Base-by-base conservation (phyloP, 2,888 invertebrate genomes). In the Coronaproctus castanopsis region DNA sequence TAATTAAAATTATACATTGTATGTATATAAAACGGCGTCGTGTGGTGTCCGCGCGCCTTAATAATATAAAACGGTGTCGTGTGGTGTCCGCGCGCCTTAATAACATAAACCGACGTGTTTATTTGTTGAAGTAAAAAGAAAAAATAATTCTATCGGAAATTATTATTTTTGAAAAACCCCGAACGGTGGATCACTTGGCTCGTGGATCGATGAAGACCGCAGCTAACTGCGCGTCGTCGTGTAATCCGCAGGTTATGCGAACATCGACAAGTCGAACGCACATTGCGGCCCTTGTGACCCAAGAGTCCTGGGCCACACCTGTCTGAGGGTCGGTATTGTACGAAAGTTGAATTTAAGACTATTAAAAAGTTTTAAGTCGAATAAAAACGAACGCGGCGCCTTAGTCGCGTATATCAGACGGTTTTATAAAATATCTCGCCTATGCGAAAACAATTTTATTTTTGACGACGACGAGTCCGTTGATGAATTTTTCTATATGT, bases 211-310 rank as follows among this genome's bases (percentile, higher is more conserved):
- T 77, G 77, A 77, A 77, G 75, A 76, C 75, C 76, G 77, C 76
- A 77, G 75, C 71, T 67, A 71, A 70, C 66, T 71, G 71, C 70
- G 71, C 68, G 69, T 70, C 67, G 67, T 69, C 68, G 70, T 73
- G 73, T 73, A 71, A 73, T 72, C 70, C 72, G 71, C 70, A 70
- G 69, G 65, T 49, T 50, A 75, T 76, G 74, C 74, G 74, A 80
- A 74, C 78, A 77, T 77, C 75, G 77, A 78, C 74, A 73, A 73
- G 77, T 78, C 72, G 77, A 78, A 78, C 76, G 77, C 77, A 77
- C 71, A 76, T 77, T 74, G 77, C 76, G 74, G 74, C 74, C 72
- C 71, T 69, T 70, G 74, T 71, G 68, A 71, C 67, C 71, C 70
- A 57, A 52, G 57, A 69, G 69, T 69, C 69, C 72, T 69, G 73